Evolutionary conservation across 2,888 invertebrate species (phyloP), one percentile per base, ranked within the genome.

Genomic region (Yponomeuta malinellus): DNA sequence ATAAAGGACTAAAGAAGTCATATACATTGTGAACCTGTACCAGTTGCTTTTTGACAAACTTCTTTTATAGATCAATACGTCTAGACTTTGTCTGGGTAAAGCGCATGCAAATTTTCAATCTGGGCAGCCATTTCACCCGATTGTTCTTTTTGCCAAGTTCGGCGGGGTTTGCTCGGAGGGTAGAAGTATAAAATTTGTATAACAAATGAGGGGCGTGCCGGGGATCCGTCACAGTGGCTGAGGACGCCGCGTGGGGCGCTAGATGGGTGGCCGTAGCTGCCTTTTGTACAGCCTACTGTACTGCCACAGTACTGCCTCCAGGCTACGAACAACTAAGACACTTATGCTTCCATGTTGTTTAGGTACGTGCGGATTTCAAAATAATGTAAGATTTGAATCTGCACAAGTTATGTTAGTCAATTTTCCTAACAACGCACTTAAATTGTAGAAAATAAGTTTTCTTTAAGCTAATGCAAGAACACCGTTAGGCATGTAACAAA

Each of bases 201-300:
- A 92, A 91, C 89, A 91, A 90, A 91, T 91, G 90, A 90, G 89
- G 88, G 92, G 91, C 90, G 91, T 85, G 86, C 59, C 79, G 75
- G 81, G 90, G 79, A 91, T 92, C 90, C 90, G 92, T 90, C 91
- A 92, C 91, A 91, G 92, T 90, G 90, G 91, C 90, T 76, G 79
- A 79, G 81, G 79, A 79, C 78, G 75, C 76, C 77, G 87, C 81
- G 91, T 89, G 90, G 84, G 88, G 88, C 79, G 84, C 90, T 84
- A 83, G 87, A 88, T 91, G 91, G 91, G 91, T 91, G 91, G 91
- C 86, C 88, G 70, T 64, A 73, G 69, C 71, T 71, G 73, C 74
- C 75, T 76, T 43, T 69, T 63, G 33, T n/a, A 59, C 52, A 15
- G 52, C 52, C 72, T 79, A 78, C 83, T 81, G 80, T 85, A 84